Conservation (phyloP, 1,140 invertebrate species). For the Odontomachus brunneus region DNA sequence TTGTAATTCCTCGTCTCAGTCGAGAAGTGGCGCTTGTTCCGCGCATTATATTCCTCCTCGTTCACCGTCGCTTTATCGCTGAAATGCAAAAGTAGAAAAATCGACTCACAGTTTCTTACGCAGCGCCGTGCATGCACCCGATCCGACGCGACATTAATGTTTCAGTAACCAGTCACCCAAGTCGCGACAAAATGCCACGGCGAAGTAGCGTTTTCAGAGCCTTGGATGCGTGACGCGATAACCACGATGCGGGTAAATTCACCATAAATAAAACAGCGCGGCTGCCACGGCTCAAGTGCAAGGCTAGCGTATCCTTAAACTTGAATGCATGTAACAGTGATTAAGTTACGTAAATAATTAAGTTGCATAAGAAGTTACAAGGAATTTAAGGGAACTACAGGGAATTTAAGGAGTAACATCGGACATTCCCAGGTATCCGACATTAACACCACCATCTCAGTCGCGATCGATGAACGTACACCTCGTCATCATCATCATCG, state of each 20-base stretch:
- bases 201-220: conserved; percentile 17
- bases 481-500: too few species aligned
- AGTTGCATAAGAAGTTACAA: too few species aligned
- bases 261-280: conserved; percentile 28
- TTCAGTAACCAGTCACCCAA: background rate
- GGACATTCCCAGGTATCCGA: too few species aligned
- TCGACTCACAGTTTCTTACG: background rate
- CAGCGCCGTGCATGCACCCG: background rate
- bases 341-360: too few species aligned
- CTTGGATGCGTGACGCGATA: background rate
- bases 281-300: background rate
- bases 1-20: conserved; percentile 62
- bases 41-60: conserved; percentile 76
- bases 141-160: conserved; percentile 8
- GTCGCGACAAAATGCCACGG: background rate
- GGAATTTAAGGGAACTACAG: too few species aligned
- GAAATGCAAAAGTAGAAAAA: conserved; percentile 64
- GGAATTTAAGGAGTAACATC: too few species aligned
- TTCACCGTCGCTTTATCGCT: conserved; percentile 78
- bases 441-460: too few species aligned
- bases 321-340: too few species aligned
- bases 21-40: conserved; percentile 72
- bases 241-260: background rate
- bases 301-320: background rate
- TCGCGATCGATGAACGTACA: too few species aligned